Evolutionary conservation across 2,888 invertebrate species (phyloP).

Genomic region (Ormyrus rosae): DNA sequence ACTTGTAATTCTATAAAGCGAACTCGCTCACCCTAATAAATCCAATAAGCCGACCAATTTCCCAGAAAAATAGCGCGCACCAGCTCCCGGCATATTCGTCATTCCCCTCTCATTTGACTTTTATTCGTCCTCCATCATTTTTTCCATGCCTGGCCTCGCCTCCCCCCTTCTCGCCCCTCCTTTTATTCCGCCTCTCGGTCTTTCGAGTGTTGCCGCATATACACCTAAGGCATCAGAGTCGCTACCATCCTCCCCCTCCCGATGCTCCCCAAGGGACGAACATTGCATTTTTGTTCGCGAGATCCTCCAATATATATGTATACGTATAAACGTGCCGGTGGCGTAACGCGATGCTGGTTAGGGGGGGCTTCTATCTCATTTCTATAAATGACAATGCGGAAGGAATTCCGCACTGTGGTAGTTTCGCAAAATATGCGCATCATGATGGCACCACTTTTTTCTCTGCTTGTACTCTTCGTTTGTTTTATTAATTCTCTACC

Average conservation of each 20-base stretch:
- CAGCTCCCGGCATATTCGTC: too few species aligned
- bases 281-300: conserved; percentile 45
- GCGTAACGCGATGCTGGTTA: not conserved
- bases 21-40: too few species aligned
- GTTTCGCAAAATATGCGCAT: conserved; percentile 30
- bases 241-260: not conserved
- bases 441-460: conserved; percentile 1
- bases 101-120: too few species aligned
- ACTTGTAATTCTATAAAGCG: not conserved
- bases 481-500: conserved; percentile 1
- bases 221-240: not conserved
- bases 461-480: not conserved
- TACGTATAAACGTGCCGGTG: not conserved
- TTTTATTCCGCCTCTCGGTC: not conserved
- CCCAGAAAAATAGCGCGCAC: too few species aligned
- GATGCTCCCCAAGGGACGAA: conserved; percentile 18
- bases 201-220: not conserved
- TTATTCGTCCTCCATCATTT: not conserved
- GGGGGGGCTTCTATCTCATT: conserved; percentile 26
- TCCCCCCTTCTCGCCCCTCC: not conserved
- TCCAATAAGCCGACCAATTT: too few species aligned
- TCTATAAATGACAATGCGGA: conserved; percentile 22
- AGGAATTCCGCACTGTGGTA: conserved; percentile 6
- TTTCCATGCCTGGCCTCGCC: not conserved
- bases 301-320: not conserved